Evolutionary conservation across 2,113 vertebrate species (phyloP).

Genomic region (Muntiacus reevesi): DNA sequence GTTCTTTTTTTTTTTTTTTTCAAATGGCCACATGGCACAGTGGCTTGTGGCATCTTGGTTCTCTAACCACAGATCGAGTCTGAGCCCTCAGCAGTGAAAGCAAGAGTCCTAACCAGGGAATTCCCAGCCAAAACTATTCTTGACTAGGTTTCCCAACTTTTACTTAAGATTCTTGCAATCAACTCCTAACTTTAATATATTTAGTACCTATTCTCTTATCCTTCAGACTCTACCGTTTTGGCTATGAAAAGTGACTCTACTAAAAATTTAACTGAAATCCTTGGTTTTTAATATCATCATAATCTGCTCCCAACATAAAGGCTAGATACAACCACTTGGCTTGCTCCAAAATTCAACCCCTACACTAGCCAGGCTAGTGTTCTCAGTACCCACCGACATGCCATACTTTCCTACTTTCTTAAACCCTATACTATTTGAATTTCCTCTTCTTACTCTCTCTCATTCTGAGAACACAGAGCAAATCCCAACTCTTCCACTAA

Average conservation of each 20-base stretch:
- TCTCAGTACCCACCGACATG: rapidly evolving
- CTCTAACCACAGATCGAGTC: not conserved
- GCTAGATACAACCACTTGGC: not conserved
- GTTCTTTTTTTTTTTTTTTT: not conserved
- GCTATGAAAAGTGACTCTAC: not conserved
- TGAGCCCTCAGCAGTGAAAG: not conserved
- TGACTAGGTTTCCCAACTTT: not conserved
- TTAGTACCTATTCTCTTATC: not conserved
- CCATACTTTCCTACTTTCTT: not conserved
- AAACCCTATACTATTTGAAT: not conserved
- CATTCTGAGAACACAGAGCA: not conserved
- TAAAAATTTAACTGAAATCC: not conserved
- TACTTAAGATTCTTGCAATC: not conserved
- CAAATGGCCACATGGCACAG: not conserved
- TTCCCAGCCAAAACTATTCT: not conserved
- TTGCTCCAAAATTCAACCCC: not conserved
- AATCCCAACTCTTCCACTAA: not conserved
- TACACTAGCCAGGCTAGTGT: not conserved
- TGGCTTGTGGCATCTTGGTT: not conserved
- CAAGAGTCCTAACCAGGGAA: not conserved
- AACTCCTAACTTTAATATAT: not conserved
- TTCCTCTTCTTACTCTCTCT: not conserved
- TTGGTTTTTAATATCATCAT: not conserved
- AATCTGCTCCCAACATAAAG: not conserved
- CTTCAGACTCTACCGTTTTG: not conserved